Percentiles rank a stretch among this genome's conserved stretches.
These are phyloP conservation scores for Falco berigora DNA, from an alignment of 2,797 vertebrate species.

Conservation along the genomic window DNA sequence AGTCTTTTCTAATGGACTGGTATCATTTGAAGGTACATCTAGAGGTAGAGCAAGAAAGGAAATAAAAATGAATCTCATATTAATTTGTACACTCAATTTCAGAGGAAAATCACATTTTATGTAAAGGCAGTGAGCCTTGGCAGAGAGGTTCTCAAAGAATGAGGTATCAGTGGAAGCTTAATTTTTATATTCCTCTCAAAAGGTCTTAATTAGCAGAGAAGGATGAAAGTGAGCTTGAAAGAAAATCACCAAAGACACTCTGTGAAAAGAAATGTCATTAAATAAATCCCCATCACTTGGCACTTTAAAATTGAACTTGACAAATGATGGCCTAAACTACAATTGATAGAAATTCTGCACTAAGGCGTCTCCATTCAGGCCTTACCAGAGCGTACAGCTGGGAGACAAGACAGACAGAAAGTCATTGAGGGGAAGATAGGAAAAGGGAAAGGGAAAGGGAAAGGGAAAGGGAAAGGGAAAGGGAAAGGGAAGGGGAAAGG, in stretches of 20 bases:
- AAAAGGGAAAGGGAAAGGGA: background rate
- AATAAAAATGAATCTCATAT: background rate
- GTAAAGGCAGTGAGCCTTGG: conserved; percentile 6
- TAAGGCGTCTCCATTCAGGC: background rate
- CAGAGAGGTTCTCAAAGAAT: conserved; percentile 3
- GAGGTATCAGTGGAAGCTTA: background rate
- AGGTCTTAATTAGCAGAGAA: conserved; percentile 23
- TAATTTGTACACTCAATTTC: conserved; percentile 23
- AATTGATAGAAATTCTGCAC: background rate
- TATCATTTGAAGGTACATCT: background rate
- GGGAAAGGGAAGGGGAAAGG: background rate
- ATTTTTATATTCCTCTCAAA: conserved; percentile 40
- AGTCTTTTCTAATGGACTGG: background rate
- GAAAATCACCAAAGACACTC: background rate
- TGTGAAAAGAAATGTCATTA: conserved; percentile 1
- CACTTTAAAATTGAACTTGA: background rate
- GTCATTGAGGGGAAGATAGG: background rate
- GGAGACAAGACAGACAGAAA: background rate
- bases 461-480: background rate
- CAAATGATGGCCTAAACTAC: background rate
- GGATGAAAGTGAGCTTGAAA: conserved; percentile 7
- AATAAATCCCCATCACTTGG: background rate
- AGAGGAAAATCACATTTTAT: background rate
- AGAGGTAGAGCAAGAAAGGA: background rate
- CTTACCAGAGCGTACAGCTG: background rate